Evolutionary conservation across 1,140 invertebrate genomes (phyloP).

Genomic region (Drosophila fuyamai): DNA sequence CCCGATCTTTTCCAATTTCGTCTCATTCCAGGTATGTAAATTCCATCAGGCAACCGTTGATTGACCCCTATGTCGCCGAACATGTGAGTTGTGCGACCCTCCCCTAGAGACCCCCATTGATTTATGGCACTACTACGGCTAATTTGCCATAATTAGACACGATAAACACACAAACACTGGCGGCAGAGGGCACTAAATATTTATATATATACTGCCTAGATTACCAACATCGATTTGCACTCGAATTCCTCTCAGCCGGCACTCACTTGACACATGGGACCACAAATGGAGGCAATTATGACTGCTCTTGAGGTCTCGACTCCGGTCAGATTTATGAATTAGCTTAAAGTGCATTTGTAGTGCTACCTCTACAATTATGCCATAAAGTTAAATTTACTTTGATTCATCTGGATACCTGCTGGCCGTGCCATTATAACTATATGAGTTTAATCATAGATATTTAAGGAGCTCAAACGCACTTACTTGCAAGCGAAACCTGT

Average conservation of each 20-base stretch:
- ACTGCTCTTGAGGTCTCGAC: slow-evolving; percentile 22
- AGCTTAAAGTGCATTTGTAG: slow-evolving; percentile 59
- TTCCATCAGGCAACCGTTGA: not conserved
- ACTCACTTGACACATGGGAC: slow-evolving; percentile 51
- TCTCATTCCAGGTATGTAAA: slow-evolving; percentile 70
- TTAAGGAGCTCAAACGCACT: slow-evolving; percentile 38
- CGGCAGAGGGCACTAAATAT: slow-evolving; percentile 33
- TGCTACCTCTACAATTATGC: slow-evolving; percentile 56
- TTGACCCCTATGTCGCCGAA: slow-evolving; percentile 3
- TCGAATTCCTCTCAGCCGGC: slow-evolving; percentile 33
- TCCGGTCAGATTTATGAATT: slow-evolving; percentile 50
- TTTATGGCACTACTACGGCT: slow-evolving; percentile 42
- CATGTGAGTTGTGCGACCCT: slow-evolving; percentile 22
- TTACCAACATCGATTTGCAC: slow-evolving; percentile 58
- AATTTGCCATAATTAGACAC: slow-evolving; percentile 74
- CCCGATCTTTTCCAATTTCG: not conserved
- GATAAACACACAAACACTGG: slow-evolving; percentile 36
- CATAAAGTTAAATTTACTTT: slow-evolving; percentile 52
- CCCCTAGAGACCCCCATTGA: slow-evolving; percentile 39
- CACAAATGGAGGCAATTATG: slow-evolving; percentile 54
- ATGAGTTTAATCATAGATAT: slow-evolving; percentile 68
- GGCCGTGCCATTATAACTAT: slow-evolving; percentile 34
- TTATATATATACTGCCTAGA: slow-evolving; percentile 44
- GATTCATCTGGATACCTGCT: slow-evolving; percentile 29
- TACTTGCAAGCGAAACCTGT: slow-evolving; percentile 64